Conservation (phyloP, 2,888 invertebrate genomes). For the Macrosiphum euphorbiae region DNA sequence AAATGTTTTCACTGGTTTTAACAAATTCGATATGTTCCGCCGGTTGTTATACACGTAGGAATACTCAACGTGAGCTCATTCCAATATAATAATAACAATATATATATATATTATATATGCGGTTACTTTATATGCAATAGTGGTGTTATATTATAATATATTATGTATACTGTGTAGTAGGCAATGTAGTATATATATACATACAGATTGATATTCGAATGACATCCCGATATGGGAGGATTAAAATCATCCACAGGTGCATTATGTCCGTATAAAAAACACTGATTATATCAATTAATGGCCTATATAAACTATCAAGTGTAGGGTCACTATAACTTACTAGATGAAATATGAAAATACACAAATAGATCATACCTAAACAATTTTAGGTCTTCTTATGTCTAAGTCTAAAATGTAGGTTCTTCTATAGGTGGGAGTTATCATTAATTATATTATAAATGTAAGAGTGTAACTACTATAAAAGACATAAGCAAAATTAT, state of each 20-base stretch:
- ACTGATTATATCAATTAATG: background rate
- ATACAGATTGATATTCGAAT: background rate
- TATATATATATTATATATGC: background rate
- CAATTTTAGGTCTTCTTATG: background rate
- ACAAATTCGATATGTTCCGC: background rate
- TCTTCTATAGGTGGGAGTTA: too few relatives aligned
- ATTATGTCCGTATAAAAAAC: background rate
- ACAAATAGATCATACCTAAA: background rate
- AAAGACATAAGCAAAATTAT: background rate
- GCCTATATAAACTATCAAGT: background rate
- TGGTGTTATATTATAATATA: background rate
- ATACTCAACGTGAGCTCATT: conserved; percentile 15
- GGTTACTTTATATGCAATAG: background rate
- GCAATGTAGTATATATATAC: background rate
- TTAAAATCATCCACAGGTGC: background rate
- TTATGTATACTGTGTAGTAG: background rate
- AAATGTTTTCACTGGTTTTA: conserved; percentile 13
- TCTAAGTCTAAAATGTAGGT: background rate
- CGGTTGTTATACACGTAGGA: background rate
- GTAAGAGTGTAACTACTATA: background rate
- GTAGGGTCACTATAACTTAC: background rate
- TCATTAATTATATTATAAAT: background rate
- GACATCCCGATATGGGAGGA: background rate
- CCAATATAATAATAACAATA: background rate
- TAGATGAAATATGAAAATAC: background rate